Percentiles rank a stretch among this genome's conserved stretches.
These are phyloP conservation scores for Oenanthe melanoleuca DNA, from an alignment of 2,113 vertebrate genomes.

Conservation along the genomic window DNA sequence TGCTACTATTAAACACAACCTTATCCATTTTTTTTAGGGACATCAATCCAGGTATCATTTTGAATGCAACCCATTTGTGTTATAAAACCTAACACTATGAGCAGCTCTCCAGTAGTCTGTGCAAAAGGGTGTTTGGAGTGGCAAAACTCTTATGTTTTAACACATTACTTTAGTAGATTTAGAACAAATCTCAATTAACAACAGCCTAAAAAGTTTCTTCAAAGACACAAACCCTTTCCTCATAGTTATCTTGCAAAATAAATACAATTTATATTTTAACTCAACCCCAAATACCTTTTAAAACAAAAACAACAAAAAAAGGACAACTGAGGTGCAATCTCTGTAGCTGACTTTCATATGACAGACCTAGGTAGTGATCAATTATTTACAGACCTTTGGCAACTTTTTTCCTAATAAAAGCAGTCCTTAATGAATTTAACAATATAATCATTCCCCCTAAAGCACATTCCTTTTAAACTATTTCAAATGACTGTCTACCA, in stretches of 20 bases:
- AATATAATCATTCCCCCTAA: neutral
- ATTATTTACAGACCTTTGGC: neutral
- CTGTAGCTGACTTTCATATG: neutral
- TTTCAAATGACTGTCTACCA: neutral
- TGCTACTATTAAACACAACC: neutral
- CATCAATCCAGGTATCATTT: neutral
- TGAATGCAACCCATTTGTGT: neutral
- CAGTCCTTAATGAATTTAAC: neutral
- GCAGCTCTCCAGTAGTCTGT: neutral
- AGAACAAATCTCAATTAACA: neutral
- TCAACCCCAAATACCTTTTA: neutral
- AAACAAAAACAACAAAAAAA: neutral
- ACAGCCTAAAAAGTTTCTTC: neutral
- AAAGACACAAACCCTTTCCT: neutral
- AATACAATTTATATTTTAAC: neutral
- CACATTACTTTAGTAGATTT: neutral
- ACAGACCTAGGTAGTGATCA: neutral
- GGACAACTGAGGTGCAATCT: neutral
- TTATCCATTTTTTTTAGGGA: neutral
- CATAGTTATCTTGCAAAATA: neutral
- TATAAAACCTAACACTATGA: neutral
- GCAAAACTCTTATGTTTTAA: neutral
- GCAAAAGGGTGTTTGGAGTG: neutral
- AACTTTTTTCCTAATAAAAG: neutral
- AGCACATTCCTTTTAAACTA: neutral